Conservation (phyloP, 2,113 vertebrate species). For the Apus apus region DNA sequence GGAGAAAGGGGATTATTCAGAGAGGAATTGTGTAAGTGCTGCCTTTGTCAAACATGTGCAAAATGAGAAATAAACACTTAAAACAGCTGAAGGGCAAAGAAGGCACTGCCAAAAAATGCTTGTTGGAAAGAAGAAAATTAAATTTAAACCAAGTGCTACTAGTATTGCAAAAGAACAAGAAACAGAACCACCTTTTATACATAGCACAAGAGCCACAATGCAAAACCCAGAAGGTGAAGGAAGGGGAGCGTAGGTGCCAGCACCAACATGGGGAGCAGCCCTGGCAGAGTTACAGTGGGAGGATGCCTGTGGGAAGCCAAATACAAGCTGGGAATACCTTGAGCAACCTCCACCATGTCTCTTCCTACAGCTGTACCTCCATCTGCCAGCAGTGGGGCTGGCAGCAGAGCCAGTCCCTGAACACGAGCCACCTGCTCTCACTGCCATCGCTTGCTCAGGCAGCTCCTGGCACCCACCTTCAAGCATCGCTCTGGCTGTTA, state of each 20-base stretch:
- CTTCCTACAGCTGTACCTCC: not conserved
- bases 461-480: not conserved
- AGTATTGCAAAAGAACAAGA: slow-evolving; percentile 56
- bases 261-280: not conserved
- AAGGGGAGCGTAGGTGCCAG: not conserved
- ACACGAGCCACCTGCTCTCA: rapidly evolving
- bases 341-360: not conserved
- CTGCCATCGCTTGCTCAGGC: not conserved
- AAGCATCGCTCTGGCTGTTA: not conserved
- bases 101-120: slow-evolving; percentile 26
- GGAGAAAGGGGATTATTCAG: slow-evolving; percentile 42
- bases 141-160: slow-evolving; percentile 55
- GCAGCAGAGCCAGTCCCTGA: not conserved
- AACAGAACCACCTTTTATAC: slow-evolving; percentile 20
- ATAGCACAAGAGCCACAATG: not conserved
- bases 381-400: not conserved
- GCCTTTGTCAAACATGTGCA: slow-evolving; percentile 68
- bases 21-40: slow-evolving; percentile 57
- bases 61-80: slow-evolving; percentile 61
- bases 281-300: rapidly evolving
- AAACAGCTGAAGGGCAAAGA: slow-evolving; percentile 53
- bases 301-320: rapidly evolving
- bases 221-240: not conserved
- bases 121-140: slow-evolving; percentile 53
- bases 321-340: rapidly evolving